These are phyloP conservation scores for Acrobasis consociella DNA, from an alignment of 2,888 invertebrate genomes.

Conservation along the genomic window DNA sequence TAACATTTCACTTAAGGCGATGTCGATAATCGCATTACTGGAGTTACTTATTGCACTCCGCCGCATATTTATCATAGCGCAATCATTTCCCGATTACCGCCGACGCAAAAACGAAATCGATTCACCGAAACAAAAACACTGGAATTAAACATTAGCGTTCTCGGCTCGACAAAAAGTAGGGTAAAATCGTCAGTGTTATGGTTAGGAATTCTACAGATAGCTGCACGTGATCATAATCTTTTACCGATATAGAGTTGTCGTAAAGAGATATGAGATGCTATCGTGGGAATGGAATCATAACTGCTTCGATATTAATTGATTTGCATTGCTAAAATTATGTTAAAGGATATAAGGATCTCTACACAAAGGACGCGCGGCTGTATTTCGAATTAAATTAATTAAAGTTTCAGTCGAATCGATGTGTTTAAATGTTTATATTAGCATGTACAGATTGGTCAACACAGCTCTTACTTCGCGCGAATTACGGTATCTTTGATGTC, in stretches of 20 bases:
- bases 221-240: slow-evolving; percentile 13
- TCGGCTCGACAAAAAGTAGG: slow-evolving; percentile 9
- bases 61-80: slow-evolving; percentile 15
- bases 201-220: neutral
- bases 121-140: slow-evolving; percentile 5
- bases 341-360: too few relatives aligned
- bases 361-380: too few relatives aligned
- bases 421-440: too few relatives aligned
- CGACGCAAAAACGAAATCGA: slow-evolving; percentile 4
- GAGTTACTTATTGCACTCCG: slow-evolving; percentile 13
- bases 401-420: too few relatives aligned
- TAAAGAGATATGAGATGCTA: slow-evolving; percentile 8
- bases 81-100: slow-evolving; percentile 13
- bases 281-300: slow-evolving; percentile 13
- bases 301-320: slow-evolving; percentile 1
- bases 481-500: too few relatives aligned
- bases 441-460: too few relatives aligned
- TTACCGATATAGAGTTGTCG: slow-evolving; percentile 1
- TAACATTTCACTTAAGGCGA: slow-evolving; percentile 15
- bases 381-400: too few relatives aligned
- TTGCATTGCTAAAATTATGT: neutral
- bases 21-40: slow-evolving; percentile 14
- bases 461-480: too few relatives aligned
- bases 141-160: slow-evolving; percentile 10
- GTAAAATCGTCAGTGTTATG: neutral